Base-by-base conservation (phyloP, 2,113 vertebrate genomes). In the Centropus unirufus region DNA sequence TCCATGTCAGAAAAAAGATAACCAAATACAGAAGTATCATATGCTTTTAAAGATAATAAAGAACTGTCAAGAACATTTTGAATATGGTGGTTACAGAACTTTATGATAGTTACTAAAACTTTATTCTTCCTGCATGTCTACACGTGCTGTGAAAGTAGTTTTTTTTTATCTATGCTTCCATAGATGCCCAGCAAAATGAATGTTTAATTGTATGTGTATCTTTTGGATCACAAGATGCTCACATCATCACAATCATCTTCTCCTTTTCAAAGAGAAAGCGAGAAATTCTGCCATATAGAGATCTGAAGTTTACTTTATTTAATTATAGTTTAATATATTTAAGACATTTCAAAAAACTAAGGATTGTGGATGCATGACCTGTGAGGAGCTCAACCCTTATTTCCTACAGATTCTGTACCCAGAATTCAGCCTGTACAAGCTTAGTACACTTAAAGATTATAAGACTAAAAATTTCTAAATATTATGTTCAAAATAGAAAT, bases 171-270 rank as follows among this genome's bases (percentile, higher is more conserved):
- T 66, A 2, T 19, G 12, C 13, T 57, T 83, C 32, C 20, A 61
- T 4, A 68, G 4, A 17, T 73, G 22, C 44, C 13, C 67, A 90
- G n/a, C 23, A 73, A 73, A 86, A 58, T 30, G 8, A 44, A 2
- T 64, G 3, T 57, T 73, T 26, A 72, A 11, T 21, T 83, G 14
- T 23, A 55, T 0, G 0, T 76, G 7, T 3, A 24, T 52, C 72
- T 87, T 11, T 44, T 21, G 29, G 2, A 55, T 49, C 42, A 69
- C 9, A 58, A 51, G 78, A 39, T 27, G 5, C 21, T 67, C 27
- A 58, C n/a, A 59, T 3, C 0, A 0, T 9, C 20, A 54, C 7
- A 2, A 8, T 16, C 5, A 7, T 75, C 1, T 57, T 69, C 51
- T 54, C 6, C 34, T 36, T 67, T 89, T 54, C 19, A 18, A 46